Percentiles rank a stretch among this genome's conserved stretches.
phyloP scores from a whole-genome alignment of 2,888 invertebrate species.

The Melinopterus prodromus region DNA sequence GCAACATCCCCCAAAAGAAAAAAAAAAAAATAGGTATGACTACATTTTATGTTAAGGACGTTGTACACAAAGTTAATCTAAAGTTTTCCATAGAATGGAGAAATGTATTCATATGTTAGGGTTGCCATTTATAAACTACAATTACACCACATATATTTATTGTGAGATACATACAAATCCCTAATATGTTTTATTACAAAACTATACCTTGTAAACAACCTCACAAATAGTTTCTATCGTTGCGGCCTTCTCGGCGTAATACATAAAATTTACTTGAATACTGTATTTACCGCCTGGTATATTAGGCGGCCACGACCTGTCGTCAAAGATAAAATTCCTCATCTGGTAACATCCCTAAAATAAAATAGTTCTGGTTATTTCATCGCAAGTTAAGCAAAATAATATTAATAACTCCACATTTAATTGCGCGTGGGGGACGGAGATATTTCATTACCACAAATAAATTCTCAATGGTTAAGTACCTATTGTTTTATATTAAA shows the following conservation, averaged over 20 bases:
- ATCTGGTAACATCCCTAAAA: not conserved
- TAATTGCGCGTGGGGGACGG: too few species aligned
- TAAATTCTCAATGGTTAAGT: too few species aligned
- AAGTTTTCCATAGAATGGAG: too few species aligned
- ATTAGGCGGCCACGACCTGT: not conserved
- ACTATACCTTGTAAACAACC: not conserved
- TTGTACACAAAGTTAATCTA: too few species aligned
- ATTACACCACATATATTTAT: too few species aligned
- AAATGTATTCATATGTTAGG: too few species aligned
- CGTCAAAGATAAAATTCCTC: not conserved
- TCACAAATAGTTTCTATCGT: not conserved
- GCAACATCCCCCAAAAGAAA: too few species aligned
- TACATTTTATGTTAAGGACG: too few species aligned
- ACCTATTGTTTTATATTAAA: too few species aligned
- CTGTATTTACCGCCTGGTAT: not conserved
- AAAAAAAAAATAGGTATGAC: too few species aligned
- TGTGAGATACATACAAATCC: not conserved
- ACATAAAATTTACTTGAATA: not conserved
- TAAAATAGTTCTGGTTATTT: not conserved
- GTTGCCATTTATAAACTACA: too few species aligned
- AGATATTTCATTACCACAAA: too few species aligned
- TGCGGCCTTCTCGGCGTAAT: not conserved
- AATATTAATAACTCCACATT: not conserved
- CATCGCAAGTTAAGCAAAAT: not conserved
- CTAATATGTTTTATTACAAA: not conserved